Conservation (phyloP, 2,113 vertebrate genomes). For the Perca flavescens region DNA sequence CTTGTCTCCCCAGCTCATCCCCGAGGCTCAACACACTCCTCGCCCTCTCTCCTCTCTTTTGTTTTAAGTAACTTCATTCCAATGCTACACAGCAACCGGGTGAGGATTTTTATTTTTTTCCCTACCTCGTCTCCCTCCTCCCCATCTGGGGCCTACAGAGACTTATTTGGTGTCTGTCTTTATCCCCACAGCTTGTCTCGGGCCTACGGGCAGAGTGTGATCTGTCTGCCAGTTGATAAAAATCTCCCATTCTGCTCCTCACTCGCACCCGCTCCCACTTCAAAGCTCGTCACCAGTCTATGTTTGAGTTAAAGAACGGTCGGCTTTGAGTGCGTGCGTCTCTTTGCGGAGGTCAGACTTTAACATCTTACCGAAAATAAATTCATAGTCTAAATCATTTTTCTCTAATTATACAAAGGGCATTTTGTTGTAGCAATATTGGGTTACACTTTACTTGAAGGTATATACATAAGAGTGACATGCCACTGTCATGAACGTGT, state of each 20-base stretch:
- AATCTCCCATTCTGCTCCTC: conserved; percentile 53
- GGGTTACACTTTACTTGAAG: too few species aligned
- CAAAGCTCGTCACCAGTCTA: conserved; percentile 26
- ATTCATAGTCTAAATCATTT: neutral
- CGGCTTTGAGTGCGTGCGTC: neutral
- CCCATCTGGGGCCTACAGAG: conserved; percentile 63
- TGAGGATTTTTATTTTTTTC: conserved; percentile 8
- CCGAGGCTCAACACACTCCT: conserved; percentile 51
- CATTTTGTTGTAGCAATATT: neutral
- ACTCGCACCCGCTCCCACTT: conserved; percentile 36
- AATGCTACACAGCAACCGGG: conserved; percentile 60
- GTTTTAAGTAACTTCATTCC: conserved; percentile 78
- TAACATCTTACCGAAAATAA: neutral
- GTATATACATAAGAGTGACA: too few species aligned
- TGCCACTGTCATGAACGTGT: too few species aligned
- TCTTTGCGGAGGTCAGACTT: conserved; percentile 18
- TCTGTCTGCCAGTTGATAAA: conserved; percentile 55
- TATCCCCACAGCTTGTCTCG: conserved; percentile 67
- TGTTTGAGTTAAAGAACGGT: conserved; percentile 40
- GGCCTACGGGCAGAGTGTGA: conserved; percentile 73
- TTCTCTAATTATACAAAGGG: neutral
- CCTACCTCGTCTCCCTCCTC: conserved; percentile 20
- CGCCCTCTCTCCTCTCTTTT: conserved; percentile 43
- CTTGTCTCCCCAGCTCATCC: conserved; percentile 66
- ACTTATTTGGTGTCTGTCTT: conserved; percentile 70